phyloP scores from a whole-genome alignment of 2,113 vertebrate genomes.

The Lophochroa leadbeateri region DNA sequence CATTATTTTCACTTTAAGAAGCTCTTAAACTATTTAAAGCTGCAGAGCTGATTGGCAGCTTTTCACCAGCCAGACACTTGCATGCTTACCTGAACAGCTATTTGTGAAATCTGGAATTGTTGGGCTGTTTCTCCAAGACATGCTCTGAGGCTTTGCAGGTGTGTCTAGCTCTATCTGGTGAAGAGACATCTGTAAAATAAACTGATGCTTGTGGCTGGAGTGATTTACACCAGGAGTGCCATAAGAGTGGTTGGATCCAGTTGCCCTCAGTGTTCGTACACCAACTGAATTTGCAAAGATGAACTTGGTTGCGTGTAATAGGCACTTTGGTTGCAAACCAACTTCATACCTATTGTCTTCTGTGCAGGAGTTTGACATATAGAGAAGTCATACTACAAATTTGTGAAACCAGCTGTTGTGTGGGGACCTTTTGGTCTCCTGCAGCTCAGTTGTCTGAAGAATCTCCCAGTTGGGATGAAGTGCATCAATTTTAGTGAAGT shows the following conservation, averaged over 20 bases:
- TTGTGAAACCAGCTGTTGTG: background rate
- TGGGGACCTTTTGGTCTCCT: background rate
- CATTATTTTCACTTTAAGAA: constrained; percentile 12
- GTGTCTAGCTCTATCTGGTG: background rate
- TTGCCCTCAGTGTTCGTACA: background rate
- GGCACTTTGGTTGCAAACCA: background rate
- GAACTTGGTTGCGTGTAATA: background rate
- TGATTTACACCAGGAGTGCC: background rate
- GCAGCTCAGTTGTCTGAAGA: background rate
- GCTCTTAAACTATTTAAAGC: constrained; percentile 4
- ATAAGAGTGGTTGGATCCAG: background rate
- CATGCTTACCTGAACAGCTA: constrained; percentile 12
- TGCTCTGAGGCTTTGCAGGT: background rate
- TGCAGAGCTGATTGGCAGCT: constrained; percentile 16
- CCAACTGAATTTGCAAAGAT: background rate
- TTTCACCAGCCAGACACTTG: background rate
- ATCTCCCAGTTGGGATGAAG: background rate
- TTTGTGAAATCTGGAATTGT: background rate
- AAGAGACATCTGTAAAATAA: constrained; percentile 1
- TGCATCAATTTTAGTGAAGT: background rate
- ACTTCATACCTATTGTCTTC: background rate
- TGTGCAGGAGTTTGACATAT: background rate
- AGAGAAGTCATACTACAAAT: background rate
- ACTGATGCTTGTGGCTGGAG: background rate
- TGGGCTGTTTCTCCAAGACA: background rate